Evolutionary conservation across 2,797 vertebrate genomes (phyloP).

Genomic region (Xiphophorus birchmanni): DNA sequence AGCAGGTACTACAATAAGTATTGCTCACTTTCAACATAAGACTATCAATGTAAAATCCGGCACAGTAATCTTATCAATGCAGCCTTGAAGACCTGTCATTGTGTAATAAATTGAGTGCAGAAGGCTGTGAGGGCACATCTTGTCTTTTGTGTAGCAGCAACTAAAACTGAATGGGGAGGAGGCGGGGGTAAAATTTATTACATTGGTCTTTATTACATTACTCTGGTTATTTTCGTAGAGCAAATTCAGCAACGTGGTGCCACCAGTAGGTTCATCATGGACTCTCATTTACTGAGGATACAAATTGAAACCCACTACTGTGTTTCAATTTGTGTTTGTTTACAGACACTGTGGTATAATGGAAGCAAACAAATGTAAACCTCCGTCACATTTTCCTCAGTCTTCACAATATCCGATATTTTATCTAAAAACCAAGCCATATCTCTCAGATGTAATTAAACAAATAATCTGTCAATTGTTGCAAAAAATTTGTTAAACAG

Average conservation of each 20-base stretch:
- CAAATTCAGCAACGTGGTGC: not conserved
- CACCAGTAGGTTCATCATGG: not conserved
- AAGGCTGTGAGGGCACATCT: not conserved
- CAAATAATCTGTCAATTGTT: not conserved
- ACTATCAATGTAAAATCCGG: conserved; percentile 1
- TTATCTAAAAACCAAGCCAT: not conserved
- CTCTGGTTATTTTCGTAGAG: not conserved
- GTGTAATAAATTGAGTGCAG: not conserved
- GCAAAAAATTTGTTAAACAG: not conserved
- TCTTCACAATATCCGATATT: not conserved
- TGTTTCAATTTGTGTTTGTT: too few species aligned
- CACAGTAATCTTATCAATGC: conserved; percentile 18
- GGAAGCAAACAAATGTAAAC: too few species aligned
- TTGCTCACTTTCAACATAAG: not conserved
- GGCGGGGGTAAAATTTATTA: not conserved
- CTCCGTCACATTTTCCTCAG: not conserved
- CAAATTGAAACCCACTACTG: not conserved
- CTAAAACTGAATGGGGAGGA: not conserved
- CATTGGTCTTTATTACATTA: not conserved
- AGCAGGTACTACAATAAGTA: conserved; percentile 28
- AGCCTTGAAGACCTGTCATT: conserved; percentile 5
- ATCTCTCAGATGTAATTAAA: not conserved
- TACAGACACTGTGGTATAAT: too few species aligned
- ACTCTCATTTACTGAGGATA: not conserved
- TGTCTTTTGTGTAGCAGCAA: too few species aligned